These are phyloP conservation scores for Mungos mungo DNA, from an alignment of 2,113 vertebrate species.

Conservation along the genomic window DNA sequence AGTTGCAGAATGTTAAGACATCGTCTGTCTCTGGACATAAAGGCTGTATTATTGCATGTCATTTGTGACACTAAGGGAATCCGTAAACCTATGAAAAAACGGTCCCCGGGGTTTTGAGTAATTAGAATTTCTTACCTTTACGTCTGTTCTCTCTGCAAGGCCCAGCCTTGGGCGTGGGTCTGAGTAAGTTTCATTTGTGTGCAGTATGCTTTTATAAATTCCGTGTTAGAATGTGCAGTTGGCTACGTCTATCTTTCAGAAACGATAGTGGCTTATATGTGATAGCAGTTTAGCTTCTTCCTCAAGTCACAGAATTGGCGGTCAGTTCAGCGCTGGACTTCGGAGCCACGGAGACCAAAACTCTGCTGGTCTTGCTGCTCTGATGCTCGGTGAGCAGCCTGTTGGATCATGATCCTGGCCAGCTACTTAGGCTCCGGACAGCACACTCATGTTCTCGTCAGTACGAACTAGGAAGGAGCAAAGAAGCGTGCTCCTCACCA, in stretches of 20 bases:
- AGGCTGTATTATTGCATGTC: not conserved
- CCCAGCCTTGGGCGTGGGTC: not conserved
- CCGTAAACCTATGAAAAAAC: not conserved
- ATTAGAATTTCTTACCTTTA: not conserved
- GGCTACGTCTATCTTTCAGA: not conserved
- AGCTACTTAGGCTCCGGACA: not conserved
- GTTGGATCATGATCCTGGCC: not conserved
- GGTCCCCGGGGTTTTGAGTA: not conserved
- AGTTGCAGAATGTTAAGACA: constrained; percentile 5
- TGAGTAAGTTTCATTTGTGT: not conserved
- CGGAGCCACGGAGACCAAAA: not conserved
- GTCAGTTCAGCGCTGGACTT: not conserved
- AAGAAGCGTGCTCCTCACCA: not conserved
- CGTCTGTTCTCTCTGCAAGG: not conserved
- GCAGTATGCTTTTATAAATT: not conserved
- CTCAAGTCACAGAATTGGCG: not conserved
- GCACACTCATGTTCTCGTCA: not conserved
- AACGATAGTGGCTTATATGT: not conserved
- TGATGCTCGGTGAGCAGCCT: not conserved
- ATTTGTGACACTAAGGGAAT: not conserved
- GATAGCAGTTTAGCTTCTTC: not conserved
- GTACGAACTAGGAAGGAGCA: not conserved
- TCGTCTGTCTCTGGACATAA: not conserved
- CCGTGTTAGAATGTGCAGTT: not conserved
- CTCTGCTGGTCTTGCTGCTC: not conserved